Evolutionary conservation across 2,888 invertebrate genomes (phyloP).

Genomic region (Ferdinandea cuprea): DNA sequence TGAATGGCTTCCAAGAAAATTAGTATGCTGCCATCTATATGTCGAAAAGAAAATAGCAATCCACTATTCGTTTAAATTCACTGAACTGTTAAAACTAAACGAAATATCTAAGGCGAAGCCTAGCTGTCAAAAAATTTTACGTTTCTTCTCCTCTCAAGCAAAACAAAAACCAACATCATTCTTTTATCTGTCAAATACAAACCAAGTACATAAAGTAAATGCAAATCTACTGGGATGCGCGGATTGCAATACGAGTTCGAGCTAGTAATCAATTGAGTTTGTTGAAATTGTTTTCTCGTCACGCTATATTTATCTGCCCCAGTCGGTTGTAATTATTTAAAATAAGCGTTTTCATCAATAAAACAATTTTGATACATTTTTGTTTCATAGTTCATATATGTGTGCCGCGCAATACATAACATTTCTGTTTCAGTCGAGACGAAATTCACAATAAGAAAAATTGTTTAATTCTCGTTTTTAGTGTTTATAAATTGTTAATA

Average conservation of each 20-base stretch:
- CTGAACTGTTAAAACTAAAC: neutral
- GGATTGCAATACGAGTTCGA: constrained; percentile 34
- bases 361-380: constrained; percentile 16
- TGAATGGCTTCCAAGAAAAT: constrained; percentile 10
- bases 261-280: constrained; percentile 48
- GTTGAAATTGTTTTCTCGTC: constrained; percentile 26
- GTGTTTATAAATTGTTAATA: neutral
- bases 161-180: neutral
- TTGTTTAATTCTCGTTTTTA: neutral
- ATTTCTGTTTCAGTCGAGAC: neutral
- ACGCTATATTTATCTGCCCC: constrained; percentile 30
- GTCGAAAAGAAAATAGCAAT: neutral
- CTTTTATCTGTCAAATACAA: constrained; percentile 56
- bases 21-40: neutral
- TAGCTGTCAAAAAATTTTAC: constrained; percentile 35
- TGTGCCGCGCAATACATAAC: constrained; percentile 4
- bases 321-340: constrained; percentile 16
- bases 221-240: constrained; percentile 33
- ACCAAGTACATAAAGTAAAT: constrained; percentile 31
- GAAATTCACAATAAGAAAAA: neutral
- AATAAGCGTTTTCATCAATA: constrained; percentile 33
- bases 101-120: constrained; percentile 1
- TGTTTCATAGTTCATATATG: constrained; percentile 1
- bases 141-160: constrained; percentile 9
- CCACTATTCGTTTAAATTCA: neutral